Evolutionary conservation across 1,140 invertebrate species (phyloP).

Genomic region (Drusus annulatus): DNA sequence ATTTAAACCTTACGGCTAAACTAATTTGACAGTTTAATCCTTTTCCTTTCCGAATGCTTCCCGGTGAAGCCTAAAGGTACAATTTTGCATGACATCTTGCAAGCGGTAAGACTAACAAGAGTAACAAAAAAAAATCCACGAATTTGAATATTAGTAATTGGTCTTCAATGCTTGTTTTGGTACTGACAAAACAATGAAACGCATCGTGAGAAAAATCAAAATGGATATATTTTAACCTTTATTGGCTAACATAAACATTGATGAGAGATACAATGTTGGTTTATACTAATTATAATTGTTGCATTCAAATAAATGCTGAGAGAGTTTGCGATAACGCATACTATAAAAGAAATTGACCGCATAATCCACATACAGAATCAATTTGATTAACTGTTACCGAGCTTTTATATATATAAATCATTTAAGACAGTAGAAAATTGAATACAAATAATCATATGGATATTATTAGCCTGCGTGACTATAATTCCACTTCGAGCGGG

Average conservation of each 20-base stretch:
- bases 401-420: too few species aligned
- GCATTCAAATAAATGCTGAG: not conserved
- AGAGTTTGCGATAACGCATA: not conserved
- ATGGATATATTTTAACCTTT: constrained; percentile 7
- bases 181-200: constrained; percentile 28
- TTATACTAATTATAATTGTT: not conserved
- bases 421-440: too few species aligned
- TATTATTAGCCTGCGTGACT: too few species aligned
- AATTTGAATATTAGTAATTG: constrained; percentile 9
- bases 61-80: constrained; percentile 45
- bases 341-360: constrained; percentile 8
- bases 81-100: constrained; percentile 47
- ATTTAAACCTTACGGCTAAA: constrained; percentile 51
- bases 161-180: not conserved
- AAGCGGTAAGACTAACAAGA: constrained; percentile 19
- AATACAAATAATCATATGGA: too few species aligned
- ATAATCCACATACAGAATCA: not conserved
- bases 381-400: not conserved
- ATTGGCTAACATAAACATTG: not conserved
- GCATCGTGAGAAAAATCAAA: constrained; percentile 26
- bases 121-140: constrained; percentile 28
- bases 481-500: not conserved
- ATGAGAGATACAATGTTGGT: not conserved
- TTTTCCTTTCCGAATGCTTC: constrained; percentile 45
- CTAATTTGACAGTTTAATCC: constrained; percentile 55